Conservation (phyloP, 2,888 invertebrate genomes). For the Cryptophagus acutangulus region DNA sequence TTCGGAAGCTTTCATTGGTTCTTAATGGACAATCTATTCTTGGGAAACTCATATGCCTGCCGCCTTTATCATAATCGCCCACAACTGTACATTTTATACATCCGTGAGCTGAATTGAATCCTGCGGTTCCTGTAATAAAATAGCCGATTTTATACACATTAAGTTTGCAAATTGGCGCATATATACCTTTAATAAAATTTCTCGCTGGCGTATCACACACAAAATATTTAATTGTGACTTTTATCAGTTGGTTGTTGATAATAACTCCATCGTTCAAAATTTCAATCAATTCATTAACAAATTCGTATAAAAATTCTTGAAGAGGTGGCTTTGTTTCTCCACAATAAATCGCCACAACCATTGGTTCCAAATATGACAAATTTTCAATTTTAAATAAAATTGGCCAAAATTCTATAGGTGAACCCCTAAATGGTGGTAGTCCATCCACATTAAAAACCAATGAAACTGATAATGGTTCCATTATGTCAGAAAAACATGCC, state of each 20-base stretch:
- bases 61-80: slow-evolving; percentile 22
- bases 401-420: slow-evolving; percentile 12
- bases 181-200: slow-evolving; percentile 11
- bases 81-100: slow-evolving; percentile 21
- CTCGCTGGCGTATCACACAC: slow-evolving; percentile 12
- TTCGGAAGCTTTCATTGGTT: slow-evolving; percentile 19
- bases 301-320: slow-evolving; percentile 2
- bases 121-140: slow-evolving; percentile 19
- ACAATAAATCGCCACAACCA: slow-evolving; percentile 7
- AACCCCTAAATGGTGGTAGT: slow-evolving; percentile 11
- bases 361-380: background rate
- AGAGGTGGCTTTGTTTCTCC: slow-evolving; percentile 7
- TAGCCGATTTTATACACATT: no score
- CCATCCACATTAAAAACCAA: slow-evolving; percentile 14
- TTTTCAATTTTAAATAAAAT: slow-evolving; percentile 9
- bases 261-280: background rate
- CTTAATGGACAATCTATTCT: slow-evolving; percentile 13
- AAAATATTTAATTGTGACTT: slow-evolving; percentile 10
- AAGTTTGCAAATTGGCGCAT: background rate
- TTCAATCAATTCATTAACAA: slow-evolving; percentile 9
- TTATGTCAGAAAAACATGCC: slow-evolving; percentile 6
- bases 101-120: slow-evolving; percentile 22
- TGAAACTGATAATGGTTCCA: slow-evolving; percentile 11
- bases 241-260: slow-evolving; percentile 1
- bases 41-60: slow-evolving; percentile 22